Evolutionary conservation across 2,888 invertebrate genomes (phyloP), one percentile per base, ranked within the genome.

Genomic region (Drosophila quasianomalipes): DNA sequence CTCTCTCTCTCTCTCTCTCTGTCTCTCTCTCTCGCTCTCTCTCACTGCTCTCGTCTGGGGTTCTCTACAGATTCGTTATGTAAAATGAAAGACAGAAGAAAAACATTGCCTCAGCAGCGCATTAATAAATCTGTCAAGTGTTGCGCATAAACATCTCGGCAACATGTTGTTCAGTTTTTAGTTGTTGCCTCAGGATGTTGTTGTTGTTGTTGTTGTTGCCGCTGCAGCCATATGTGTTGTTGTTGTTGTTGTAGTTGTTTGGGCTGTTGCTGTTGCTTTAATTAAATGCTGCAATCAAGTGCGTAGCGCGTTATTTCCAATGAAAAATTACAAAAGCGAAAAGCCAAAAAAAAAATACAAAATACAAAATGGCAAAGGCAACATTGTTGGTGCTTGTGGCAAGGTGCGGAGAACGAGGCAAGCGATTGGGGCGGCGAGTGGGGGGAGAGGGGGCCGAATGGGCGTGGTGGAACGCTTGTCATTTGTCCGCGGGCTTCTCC

Each of bases 51-150:
- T 19, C 37, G 4, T 28, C n/a, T n/a, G 39, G 52, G 31, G 39
- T 71, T 37, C 53, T 55, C n/a, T 22, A 51, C 55, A 30, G 51
- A 22, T 51, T 61, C 66, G 59, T 69, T 67, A 54, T 58, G 54
- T 57, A 67, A 77, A 80, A 79, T 70, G 10, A 76, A 74, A 72
- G 64, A 59, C 64, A 70, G 53, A 71, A 37, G 39, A 22, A 57
- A 52, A 80, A 64, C 65, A 77, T 74, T 77, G 55, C 84, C 78
- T 66, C 77, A 79, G 72, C 77, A 76, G 57, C 62, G 81, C 87
- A 87, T 87, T 91, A 91, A 87, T 87, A 91, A 89, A 87, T 87
- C 87, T 87, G 87, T 87, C 91, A 87, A 91, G 91, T 87, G 87
- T 87, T 91, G 91, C 82, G 85, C 90, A 90, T 87, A 87, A 87